Base-by-base conservation (phyloP, 2,113 vertebrate species). In the Mastomys natalensis region DNA sequence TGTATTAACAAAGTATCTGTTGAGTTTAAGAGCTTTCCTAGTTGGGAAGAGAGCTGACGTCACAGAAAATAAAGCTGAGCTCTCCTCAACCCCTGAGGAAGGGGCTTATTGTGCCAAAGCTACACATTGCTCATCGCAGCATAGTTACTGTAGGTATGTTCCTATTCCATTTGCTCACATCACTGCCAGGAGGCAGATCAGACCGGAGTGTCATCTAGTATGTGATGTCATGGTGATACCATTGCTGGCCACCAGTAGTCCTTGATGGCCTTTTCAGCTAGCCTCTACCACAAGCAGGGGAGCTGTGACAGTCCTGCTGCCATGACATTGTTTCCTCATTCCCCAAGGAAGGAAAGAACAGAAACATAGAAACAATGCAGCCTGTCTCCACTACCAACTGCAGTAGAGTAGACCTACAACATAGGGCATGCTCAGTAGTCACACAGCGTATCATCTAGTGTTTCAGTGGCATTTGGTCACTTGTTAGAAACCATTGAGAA, bases 51-150 rank as follows among this genome's bases (percentile, higher is more conserved):
- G 48, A 37, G 40, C 34, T 60, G 7, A 68, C 10, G 62, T 77
- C 70, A 89, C 62, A 89, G 58, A 85, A 89, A 89, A 85, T 26
- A 85, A 89, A 72, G 17, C 80, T 85, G 26, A 93, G 15, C 78
- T 72, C 7, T 78, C 62, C 77, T 45, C 87, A 26, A 37, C 37
- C 37, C 9, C 21, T 73, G 64, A 86, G 64, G 29, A 73, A 80
- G 64, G 53, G 37, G 21, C 22, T 68, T 37, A 51, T 37, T 93
- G n/a, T 55, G 19, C 43, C n/a, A 72, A 66, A 24, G 43, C 80
- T 64, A 72, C 58, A 72, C n/a, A 73, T 48, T 24, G 62, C 64
- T 68, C 53, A 74, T 93, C 53, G 51, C 43, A 40, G 1, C 37
- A 19, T 85, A 34, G 15, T n/a, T 64, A 60, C 48, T 93, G 19